phyloP scores from a whole-genome alignment of 2,113 vertebrate species.

The Petrocephalus microphthalmus region DNA sequence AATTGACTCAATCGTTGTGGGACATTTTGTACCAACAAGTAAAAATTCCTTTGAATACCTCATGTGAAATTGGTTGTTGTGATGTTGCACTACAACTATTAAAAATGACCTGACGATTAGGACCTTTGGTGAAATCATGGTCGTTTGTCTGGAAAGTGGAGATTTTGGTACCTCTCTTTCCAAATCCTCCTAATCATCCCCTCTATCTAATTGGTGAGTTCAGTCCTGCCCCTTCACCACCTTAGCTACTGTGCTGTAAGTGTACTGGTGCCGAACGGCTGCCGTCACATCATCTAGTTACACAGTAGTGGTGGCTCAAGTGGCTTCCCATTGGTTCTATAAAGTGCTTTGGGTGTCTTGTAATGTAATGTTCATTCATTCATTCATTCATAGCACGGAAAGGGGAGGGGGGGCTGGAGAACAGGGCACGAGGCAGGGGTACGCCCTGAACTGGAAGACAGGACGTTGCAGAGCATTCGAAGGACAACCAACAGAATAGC shows the following conservation, averaged over 20 bases:
- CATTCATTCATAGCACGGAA: not conserved
- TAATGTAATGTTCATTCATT: not conserved
- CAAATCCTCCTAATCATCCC: not conserved
- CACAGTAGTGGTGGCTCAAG: not conserved
- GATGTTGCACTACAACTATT: constrained; percentile 70
- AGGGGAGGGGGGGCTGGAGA: not conserved
- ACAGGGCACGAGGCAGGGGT: not conserved
- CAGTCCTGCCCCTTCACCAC: not conserved
- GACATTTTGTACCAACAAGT: constrained; percentile 70
- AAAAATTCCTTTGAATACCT: constrained; percentile 71
- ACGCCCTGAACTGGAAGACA: not conserved
- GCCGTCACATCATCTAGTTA: not conserved
- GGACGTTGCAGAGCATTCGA: not conserved
- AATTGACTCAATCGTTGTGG: constrained; percentile 65
- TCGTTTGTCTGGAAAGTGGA: not conserved
- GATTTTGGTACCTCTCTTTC: not conserved
- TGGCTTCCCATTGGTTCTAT: not conserved
- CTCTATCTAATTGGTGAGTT: not conserved
- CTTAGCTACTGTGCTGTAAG: not conserved
- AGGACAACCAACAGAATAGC: not conserved
- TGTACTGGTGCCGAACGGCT: not conserved
- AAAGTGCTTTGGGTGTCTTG: not conserved
- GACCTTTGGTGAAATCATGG: constrained; percentile 47
- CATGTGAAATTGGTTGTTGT: constrained; percentile 77
- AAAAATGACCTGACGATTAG: constrained; percentile 51